Base-by-base conservation (phyloP, 1,140 invertebrate species). In the Gyrodactylus bullatarudis region DNA sequence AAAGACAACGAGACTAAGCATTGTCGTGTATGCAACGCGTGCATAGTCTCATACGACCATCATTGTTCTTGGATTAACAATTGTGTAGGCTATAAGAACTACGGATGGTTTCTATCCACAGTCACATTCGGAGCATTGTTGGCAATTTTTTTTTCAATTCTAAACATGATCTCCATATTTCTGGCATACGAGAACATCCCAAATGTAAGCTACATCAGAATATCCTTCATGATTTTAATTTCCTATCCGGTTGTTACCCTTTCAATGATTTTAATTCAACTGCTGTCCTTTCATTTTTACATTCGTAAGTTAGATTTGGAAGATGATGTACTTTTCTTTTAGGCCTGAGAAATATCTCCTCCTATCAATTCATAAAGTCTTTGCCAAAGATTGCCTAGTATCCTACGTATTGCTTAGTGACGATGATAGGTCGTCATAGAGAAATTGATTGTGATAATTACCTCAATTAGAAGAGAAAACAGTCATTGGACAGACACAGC, bases 61-160 rank as follows among this genome's bases (percentile, higher is more conserved):
- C 90, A 94, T 77, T 94, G 90, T 78, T 89, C 89, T 0, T 93
- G 91, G 77, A 89, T 94, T 76, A 89, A 91, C 79, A 92, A 91
- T 78, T 94, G 90, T 79, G 88, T 94, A 16, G 80, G 80, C 74
- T 87, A 87, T 83, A 85, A 93, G 81, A 98, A 98, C 84, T 97
- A 98, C 83, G 85, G 93, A 79, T 93, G 34, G 34, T 54, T 54
- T n/a, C n/a, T 54, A 54, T 8, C 34, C 34, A 54, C 34, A 54
- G 8, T 54, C 8, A 16, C 34, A 16, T 54, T 54, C 34, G 34
- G 34, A 16, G n/a, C 34, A 8, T 16, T 54, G n/a, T 54, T n/a
- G 8, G 8, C n/a, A 54, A 54, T 54, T 16, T 16, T 54, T 54
- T 54, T 54, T 54, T 54, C 34, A n/a, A 54, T 54, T 54, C 8